These are phyloP conservation scores for Craniophora ligustri DNA, from an alignment of 2,888 invertebrate species.

Conservation along the genomic window DNA sequence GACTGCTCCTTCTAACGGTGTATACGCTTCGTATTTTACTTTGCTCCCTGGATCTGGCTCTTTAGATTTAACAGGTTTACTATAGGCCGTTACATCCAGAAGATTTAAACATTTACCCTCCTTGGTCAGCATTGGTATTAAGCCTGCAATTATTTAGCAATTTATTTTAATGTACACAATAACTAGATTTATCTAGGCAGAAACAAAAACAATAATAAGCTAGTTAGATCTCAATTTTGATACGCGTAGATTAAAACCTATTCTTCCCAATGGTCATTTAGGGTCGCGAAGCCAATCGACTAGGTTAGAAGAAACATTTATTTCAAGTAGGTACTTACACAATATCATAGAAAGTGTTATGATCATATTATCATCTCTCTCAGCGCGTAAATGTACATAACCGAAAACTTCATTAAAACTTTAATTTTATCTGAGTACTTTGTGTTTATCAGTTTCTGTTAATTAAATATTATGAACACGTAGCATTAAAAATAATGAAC, in stretches of 20 bases:
- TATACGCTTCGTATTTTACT: conserved; percentile 6
- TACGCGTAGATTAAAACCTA: too few relatives aligned
- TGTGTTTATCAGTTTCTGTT: conserved; percentile 11
- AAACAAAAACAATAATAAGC: too few relatives aligned
- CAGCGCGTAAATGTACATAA: conserved; percentile 18
- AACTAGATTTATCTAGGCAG: not conserved
- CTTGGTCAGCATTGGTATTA: conserved; percentile 42
- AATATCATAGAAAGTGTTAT: conserved; percentile 45
- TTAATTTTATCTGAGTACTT: not conserved
- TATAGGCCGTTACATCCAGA: conserved; percentile 50
- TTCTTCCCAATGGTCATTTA: not conserved
- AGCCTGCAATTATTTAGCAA: conserved; percentile 38
- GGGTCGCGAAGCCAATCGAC: not conserved
- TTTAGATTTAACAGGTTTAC: not conserved
- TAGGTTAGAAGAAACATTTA: not conserved
- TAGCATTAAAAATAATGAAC: conserved; percentile 28
- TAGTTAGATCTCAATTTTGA: too few relatives aligned
- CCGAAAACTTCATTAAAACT: conserved; percentile 1
- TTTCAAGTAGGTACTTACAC: conserved; percentile 57
- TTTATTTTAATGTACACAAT: too few relatives aligned
- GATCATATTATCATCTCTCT: conserved; percentile 59
- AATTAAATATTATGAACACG: conserved; percentile 18
- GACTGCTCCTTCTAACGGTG: not conserved
- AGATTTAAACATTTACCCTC: conserved; percentile 53
- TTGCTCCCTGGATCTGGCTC: not conserved